Evolutionary conservation across 2,888 invertebrate genomes (phyloP).

Genomic region (Pardosa pseudoannulata): DNA sequence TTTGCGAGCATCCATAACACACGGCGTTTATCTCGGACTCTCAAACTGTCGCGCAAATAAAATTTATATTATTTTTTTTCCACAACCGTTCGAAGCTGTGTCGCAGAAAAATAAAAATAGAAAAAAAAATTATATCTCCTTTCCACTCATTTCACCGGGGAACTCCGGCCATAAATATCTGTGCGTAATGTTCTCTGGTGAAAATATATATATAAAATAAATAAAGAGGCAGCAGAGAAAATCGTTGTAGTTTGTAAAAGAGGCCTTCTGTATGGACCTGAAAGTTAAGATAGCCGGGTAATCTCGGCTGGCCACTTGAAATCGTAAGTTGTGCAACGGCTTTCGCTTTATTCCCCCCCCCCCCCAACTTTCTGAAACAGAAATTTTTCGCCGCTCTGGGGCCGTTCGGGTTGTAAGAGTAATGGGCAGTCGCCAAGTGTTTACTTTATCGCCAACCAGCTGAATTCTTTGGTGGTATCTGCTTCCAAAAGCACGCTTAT

Average conservation of each 20-base stretch:
- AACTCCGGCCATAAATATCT: constrained; percentile 60
- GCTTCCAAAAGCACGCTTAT: background rate
- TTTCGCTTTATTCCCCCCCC: background rate
- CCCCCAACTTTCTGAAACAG: background rate
- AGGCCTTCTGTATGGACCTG: constrained; percentile 23
- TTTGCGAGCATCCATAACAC: constrained; percentile 62
- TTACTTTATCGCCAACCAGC: background rate
- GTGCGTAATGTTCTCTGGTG: constrained; percentile 48
- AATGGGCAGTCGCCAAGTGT: constrained; percentile 5
- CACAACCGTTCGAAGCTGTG: constrained; percentile 7
- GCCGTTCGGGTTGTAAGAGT: constrained; percentile 35
- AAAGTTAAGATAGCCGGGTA: constrained; percentile 63
- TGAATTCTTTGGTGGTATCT: too few relatives aligned
- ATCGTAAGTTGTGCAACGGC: constrained; percentile 45
- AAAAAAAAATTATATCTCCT: constrained; percentile 70
- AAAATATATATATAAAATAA: constrained; percentile 47
- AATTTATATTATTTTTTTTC: constrained; percentile 55
- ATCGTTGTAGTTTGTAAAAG: constrained; percentile 68
- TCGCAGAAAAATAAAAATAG: constrained; percentile 53
- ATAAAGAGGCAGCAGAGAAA: constrained; percentile 33
- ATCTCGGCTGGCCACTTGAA: constrained; percentile 64
- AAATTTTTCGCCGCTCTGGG: constrained; percentile 23
- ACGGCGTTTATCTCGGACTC: constrained; percentile 55
- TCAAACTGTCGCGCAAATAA: constrained; percentile 70
- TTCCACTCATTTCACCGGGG: constrained; percentile 69